Conservation (phyloP, 2,888 invertebrate species). For the Oligia latruncula region DNA sequence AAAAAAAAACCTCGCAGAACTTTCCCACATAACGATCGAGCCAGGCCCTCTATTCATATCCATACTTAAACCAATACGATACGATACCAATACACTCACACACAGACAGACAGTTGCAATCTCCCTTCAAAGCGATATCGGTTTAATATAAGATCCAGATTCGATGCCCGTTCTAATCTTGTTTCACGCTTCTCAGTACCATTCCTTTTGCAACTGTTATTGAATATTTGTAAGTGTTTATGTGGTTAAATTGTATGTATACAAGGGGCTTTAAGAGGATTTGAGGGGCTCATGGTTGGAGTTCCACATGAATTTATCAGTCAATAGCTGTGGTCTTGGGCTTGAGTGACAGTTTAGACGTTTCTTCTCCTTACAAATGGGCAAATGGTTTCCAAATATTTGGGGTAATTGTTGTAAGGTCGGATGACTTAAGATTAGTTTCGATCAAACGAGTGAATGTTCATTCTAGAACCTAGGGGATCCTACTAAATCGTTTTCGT, state of each 20-base stretch:
- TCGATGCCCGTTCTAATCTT: slow-evolving; percentile 70
- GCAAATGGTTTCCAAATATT: background rate
- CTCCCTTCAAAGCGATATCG: slow-evolving; percentile 77
- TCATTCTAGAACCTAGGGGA: background rate
- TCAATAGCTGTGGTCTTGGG: background rate
- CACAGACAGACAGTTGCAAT: slow-evolving; percentile 68
- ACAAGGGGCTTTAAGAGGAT: slow-evolving; percentile 24
- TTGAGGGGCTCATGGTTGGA: slow-evolving; percentile 21
- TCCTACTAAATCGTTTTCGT: background rate
- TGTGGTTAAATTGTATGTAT: slow-evolving; percentile 28
- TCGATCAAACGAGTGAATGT: background rate
- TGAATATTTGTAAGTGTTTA: slow-evolving; percentile 52
- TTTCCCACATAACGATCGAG: background rate
- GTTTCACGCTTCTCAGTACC: slow-evolving; percentile 62
- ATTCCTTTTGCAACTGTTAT: slow-evolving; percentile 51
- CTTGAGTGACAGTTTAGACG: background rate
- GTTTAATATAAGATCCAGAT: slow-evolving; percentile 74
- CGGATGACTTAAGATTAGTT: background rate
- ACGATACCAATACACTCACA: background rate
- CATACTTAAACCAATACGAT: slow-evolving; percentile 3
- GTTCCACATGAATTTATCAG: slow-evolving; percentile 2
- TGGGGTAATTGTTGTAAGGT: background rate
- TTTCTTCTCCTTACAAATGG: background rate
- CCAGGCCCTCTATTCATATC: background rate
- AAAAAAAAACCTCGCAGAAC: background rate